Percentiles rank a stretch among this genome's conserved stretches.
phyloP scores from a whole-genome alignment of 2,797 vertebrate genomes.

The Notoglanidium macrostoma region DNA sequence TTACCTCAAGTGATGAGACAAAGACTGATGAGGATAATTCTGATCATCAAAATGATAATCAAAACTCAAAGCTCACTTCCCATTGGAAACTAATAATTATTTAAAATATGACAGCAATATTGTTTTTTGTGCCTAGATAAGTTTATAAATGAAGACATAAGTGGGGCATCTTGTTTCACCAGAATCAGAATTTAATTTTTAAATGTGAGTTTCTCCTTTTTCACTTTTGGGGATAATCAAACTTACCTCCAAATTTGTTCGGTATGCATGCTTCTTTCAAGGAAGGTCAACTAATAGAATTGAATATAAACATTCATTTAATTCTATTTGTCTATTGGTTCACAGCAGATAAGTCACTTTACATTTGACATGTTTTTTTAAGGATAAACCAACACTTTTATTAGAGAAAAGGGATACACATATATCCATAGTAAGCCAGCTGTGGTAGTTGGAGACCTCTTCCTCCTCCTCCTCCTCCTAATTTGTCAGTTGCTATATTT shows the following conservation, averaged over 20 bases:
- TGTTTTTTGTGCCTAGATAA: not conserved
- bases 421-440: conserved; percentile 43
- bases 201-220: not conserved
- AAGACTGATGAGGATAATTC: not conserved
- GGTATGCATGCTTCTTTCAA: no score
- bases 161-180: no score
- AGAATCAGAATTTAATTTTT: no score
- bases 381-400: not conserved
- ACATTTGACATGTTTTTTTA: not conserved
- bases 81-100: not conserved
- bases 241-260: no score
- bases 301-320: not conserved
- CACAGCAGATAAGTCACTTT: not conserved
- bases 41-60: not conserved
- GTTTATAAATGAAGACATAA: no score
- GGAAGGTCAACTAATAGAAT: no score
- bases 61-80: not conserved
- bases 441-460: conserved; percentile 29
- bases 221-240: not conserved
- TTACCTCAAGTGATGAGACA: not conserved
- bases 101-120: not conserved
- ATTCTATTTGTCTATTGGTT: not conserved
- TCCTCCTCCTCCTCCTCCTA: conserved; percentile 7
- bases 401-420: conserved; percentile 21
- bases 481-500: conserved; percentile 52